Evolutionary conservation across 2,113 vertebrate genomes (phyloP), one percentile per base, ranked within the genome.

Genomic region (Pimephales promelas): DNA sequence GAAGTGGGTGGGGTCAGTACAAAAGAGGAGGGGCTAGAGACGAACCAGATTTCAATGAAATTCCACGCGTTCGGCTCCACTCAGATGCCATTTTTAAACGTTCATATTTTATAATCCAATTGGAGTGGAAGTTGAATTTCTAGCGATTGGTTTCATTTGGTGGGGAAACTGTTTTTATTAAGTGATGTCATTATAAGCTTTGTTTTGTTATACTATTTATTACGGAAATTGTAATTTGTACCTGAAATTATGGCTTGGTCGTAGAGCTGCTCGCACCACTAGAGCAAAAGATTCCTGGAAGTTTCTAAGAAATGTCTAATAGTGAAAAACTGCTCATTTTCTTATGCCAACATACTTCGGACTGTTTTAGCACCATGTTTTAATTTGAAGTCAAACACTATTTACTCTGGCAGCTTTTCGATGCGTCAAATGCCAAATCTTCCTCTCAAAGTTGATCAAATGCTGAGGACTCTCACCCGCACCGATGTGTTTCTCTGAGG

Each of bases 171-270:
- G 49, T 59, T 76, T 78, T 72, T 78, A 26, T 82, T 66, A 71
- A 40, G 22, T 62, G 36, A 82, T 64, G 45, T 82, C 40, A 87
- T 64, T 71, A 57, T 64, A 64, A 78, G 73, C 54, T 79, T 82
- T 68, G 34, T 84, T 87, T 83, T 87, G 80, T 87, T 83, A 75
- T 66, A 70, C 75, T 83, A 85, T 87, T 83, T 87, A 87, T 87
- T 87, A 52, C 68, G 24, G 11, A 66, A 22, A 81, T 64, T 82
- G 70, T 84, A 26, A 62, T 85, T 79, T 87, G 72, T 84, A 79
- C 77, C 54, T 56, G 34, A 79, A 82, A 85, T 82, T 75, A 76
- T 76, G 73, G 28, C 40, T 87, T 79, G 68, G 62, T 87, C 52
- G 13, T 64, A 43, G 31, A 36, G 28, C 16, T 82, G 66, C 71